Evolutionary conservation across 2,113 vertebrate genomes (phyloP), one percentile per base, ranked within the genome.

Genomic region (Gulo gulo): DNA sequence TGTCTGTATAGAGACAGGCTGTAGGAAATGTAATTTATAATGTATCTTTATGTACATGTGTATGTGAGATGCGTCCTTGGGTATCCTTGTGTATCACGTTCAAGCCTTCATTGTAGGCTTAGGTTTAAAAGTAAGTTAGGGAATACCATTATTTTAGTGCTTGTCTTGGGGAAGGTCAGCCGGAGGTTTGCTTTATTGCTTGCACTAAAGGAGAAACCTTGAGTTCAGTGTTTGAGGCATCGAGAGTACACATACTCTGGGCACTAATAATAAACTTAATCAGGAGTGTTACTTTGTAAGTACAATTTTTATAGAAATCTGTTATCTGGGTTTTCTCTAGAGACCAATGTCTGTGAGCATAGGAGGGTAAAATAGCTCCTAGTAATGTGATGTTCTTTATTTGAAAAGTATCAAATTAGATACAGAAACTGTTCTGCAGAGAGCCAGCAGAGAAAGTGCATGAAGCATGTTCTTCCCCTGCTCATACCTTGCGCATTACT

Each of bases 1-100:
- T 97, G 85, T 98, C 91, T 95, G 97, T 97, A 96, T 87, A 97
- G 97, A 98, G 98, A 76, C 97, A 95, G 96, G 96, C 79, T 88
- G 73, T 91, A 92, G 97, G 88, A 96, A 97, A 95, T 93, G 79
- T 96, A 97, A 97, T 98, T 98, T 97, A 97, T 95, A 97, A 94
- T 88, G 94, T 91, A 61, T 97, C 95, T 98, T 95, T 95, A 97
- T 97, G 85, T 73, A 93, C 23, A 24, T 96, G 91, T 95, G 45
- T 86, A 55, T 98, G 97, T 97, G 97, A 87, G 47, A 87, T 65
- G 76, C 3, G 83, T 96, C 91, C 61, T 97, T 88, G 94, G 59
- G 74, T 95, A 97, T 82, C 79, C 83, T 47, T 36, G 65, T 31
- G 61, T 52, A 36, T 91, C 71, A 81, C 0, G 0, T 87, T 88